A percentile compares a stretch with the other conserved stretches of the same genome.
These are phyloP conservation scores for Aphidius colemani DNA, from an alignment of 2,888 invertebrate genomes.

Conservation along the genomic window DNA sequence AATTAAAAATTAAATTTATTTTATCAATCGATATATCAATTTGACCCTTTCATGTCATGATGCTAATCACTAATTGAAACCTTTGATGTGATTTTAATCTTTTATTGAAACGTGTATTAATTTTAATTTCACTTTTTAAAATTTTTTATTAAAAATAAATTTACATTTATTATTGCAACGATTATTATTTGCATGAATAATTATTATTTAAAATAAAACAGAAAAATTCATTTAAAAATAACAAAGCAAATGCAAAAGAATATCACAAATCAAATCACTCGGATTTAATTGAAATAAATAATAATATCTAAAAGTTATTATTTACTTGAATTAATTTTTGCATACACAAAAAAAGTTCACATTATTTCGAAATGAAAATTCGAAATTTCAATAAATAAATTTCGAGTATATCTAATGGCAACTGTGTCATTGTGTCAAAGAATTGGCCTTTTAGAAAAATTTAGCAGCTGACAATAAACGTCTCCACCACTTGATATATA, in stretches of 20 bases:
- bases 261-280: slow-evolving; percentile 31
- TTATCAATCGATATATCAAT: slow-evolving; percentile 25
- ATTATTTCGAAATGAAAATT: neutral
- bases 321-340: neutral
- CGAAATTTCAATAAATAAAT: neutral
- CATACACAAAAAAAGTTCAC: neutral
- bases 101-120: slow-evolving; percentile 29
- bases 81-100: slow-evolving; percentile 31
- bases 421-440: slow-evolving; percentile 36
- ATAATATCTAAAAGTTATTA: slow-evolving; percentile 29
- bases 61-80: too few species aligned
- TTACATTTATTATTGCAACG: too few species aligned
- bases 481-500: slow-evolving; percentile 49
- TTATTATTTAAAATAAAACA: too few species aligned
- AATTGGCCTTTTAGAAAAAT: slow-evolving; percentile 44
- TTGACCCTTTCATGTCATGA: slow-evolving; percentile 35
- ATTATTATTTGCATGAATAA: too few species aligned
- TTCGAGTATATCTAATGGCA: slow-evolving; percentile 28
- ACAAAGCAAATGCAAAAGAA: too few species aligned
- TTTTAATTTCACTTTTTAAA: slow-evolving; percentile 32
- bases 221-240: too few species aligned
- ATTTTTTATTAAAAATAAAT: slow-evolving; percentile 20
- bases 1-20: slow-evolving; percentile 23
- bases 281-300: slow-evolving; percentile 33
- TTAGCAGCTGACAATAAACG: slow-evolving; percentile 47